phyloP scores from a whole-genome alignment of 2,888 invertebrate species.

The Dinocampus coccinellae region DNA sequence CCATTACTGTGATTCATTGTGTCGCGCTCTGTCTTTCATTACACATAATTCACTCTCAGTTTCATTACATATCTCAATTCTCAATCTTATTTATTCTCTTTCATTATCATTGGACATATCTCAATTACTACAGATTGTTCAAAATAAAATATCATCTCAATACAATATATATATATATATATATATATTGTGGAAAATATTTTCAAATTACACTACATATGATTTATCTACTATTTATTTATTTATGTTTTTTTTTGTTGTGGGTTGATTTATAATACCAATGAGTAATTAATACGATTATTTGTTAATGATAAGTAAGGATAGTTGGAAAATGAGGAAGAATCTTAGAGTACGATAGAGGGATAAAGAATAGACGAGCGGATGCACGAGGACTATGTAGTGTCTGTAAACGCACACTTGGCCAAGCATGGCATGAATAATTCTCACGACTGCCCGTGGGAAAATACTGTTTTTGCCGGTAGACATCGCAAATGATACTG shows the following conservation, averaged over 20 bases:
- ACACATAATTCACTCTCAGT: too few species aligned
- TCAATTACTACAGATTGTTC: too few species aligned
- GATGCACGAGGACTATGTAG: constrained; percentile 34
- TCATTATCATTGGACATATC: too few species aligned
- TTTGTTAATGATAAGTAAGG: too few species aligned
- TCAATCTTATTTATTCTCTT: neutral
- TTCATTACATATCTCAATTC: neutral
- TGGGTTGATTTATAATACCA: too few species aligned
- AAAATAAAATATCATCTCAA: too few species aligned
- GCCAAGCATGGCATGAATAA: constrained; percentile 63
- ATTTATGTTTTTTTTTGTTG: too few species aligned
- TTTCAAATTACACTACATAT: too few species aligned
- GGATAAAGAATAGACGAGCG: constrained; percentile 31
- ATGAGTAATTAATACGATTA: too few species aligned
- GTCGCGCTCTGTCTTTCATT: constrained; percentile 19
- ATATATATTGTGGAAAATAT: too few species aligned
- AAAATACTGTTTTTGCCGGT: constrained; percentile 65
- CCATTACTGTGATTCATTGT: constrained; percentile 46
- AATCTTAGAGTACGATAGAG: constrained; percentile 12
- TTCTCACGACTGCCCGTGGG: constrained; percentile 69
- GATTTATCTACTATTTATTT: too few species aligned
- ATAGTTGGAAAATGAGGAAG: constrained; percentile 1
- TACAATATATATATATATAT: too few species aligned
- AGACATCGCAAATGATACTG: constrained; percentile 65
- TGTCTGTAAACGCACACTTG: constrained; percentile 46